Evolutionary conservation across 2,113 vertebrate species (phyloP).

Genomic region (Peromyscus californicus): DNA sequence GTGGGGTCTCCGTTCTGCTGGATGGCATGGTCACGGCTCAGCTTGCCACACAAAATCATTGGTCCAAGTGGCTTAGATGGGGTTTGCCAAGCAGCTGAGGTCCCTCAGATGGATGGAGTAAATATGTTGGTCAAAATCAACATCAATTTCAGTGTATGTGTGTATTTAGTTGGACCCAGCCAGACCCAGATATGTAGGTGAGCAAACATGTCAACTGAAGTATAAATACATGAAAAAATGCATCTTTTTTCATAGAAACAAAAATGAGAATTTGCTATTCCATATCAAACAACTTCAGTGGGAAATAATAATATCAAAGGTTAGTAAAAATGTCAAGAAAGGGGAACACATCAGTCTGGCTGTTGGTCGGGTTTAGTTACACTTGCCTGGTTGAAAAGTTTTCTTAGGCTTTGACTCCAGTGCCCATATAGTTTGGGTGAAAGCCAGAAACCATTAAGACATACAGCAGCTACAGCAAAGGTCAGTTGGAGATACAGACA

Average conservation of each 20-base stretch:
- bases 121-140: neutral
- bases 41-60: neutral
- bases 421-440: neutral
- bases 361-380: neutral
- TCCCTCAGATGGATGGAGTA: neutral
- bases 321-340: neutral
- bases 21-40: neutral
- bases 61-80: neutral
- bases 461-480: no score
- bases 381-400: conserved; percentile 23
- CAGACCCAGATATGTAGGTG: neutral
- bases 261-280: neutral
- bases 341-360: accelerated
- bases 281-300: neutral
- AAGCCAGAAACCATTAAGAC: neutral
- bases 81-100: neutral
- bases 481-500: neutral
- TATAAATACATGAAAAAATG: neutral
- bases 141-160: neutral
- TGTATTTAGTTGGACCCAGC: neutral
- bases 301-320: neutral
- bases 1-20: conserved; percentile 35
- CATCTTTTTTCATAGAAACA: neutral
- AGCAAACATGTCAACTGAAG: neutral
- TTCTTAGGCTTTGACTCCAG: neutral